Evolutionary conservation across 30 jellyfish, hydroid and myxozoan species (phyloP).

Genomic region (Turritopsis dohrnii): DNA sequence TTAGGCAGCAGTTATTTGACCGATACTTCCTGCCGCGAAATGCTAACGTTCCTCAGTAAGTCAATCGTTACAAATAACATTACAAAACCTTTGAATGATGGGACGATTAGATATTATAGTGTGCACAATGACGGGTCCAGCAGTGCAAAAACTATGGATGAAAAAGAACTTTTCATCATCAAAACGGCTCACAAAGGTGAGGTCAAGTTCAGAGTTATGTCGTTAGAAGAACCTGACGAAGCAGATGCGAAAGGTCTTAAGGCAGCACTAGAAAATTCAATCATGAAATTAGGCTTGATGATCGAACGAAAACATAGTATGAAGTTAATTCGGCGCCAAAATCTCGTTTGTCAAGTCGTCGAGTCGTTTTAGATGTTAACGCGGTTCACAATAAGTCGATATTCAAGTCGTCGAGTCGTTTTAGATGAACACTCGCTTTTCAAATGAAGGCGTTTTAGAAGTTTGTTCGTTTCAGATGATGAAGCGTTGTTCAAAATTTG

Average conservation of each 20-base stretch:
- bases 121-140: conserved; percentile 27
- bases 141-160: conserved; percentile 28
- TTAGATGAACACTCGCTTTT: too few species aligned
- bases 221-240: conserved; percentile 17
- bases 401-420: too few species aligned
- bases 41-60: conserved; percentile 14
- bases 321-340: neutral
- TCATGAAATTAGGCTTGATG: conserved; percentile 8
- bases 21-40: conserved; percentile 17
- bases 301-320: conserved; percentile 12
- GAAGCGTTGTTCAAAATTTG: too few species aligned
- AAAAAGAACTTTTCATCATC: conserved; percentile 27
- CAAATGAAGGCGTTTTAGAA: too few species aligned
- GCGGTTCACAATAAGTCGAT: too few species aligned
- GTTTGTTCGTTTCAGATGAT: too few species aligned
- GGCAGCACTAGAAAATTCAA: conserved; percentile 23
- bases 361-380: neutral
- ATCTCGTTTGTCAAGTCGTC: neutral
- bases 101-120: conserved; percentile 20
- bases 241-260: conserved; percentile 22
- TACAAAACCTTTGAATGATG: conserved; percentile 24
- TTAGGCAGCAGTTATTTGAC: conserved; percentile 2
- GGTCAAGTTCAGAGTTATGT: neutral
- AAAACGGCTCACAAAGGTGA: conserved; percentile 26
- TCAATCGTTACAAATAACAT: conserved; percentile 9